Conservation (phyloP, 2,888 invertebrate species). For the Nomada ruficornis region DNA sequence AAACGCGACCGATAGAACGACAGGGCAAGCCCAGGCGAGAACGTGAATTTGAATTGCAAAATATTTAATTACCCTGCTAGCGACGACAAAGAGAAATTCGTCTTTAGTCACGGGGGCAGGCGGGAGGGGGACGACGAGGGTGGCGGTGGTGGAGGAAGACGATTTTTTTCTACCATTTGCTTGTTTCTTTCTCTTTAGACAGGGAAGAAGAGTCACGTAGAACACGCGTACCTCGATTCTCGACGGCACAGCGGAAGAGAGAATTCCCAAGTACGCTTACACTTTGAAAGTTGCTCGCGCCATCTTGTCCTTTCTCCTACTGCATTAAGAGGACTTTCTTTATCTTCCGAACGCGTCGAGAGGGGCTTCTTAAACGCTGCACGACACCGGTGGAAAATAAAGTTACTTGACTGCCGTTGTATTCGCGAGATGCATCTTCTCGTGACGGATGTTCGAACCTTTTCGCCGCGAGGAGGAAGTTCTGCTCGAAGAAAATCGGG, state of each 20-base stretch:
- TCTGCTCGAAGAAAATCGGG: neutral
- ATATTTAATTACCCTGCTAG: conserved; percentile 22
- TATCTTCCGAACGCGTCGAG: neutral
- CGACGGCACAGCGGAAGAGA: conserved; percentile 13
- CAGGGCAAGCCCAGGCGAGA: neutral
- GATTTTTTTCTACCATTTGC: neutral
- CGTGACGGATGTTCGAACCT: too few relatives aligned
- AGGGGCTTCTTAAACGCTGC: conserved; percentile 7
- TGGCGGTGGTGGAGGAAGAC: neutral
- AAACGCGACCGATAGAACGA: neutral
- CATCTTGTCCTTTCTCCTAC: conserved; percentile 8
- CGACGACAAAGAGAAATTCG: conserved; percentile 7
- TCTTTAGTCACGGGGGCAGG: too few relatives aligned
- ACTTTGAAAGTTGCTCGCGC: conserved; percentile 10
- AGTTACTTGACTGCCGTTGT: conserved; percentile 3
- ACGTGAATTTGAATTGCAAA: conserved; percentile 29
- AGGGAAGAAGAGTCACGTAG: conserved; percentile 39
- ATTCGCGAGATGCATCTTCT: neutral
- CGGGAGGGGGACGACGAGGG: neutral
- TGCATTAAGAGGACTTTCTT: conserved; percentile 24
- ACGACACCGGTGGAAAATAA: conserved; percentile 14
- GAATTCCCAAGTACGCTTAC: conserved; percentile 11
- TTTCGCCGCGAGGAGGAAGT: neutral
- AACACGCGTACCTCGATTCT: conserved; percentile 38
- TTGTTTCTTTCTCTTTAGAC: neutral